Percentiles rank a stretch among this genome's conserved stretches.
Conservation (phyloP, 2,113 vertebrate genomes). For the Nematolebias whitei region DNA sequence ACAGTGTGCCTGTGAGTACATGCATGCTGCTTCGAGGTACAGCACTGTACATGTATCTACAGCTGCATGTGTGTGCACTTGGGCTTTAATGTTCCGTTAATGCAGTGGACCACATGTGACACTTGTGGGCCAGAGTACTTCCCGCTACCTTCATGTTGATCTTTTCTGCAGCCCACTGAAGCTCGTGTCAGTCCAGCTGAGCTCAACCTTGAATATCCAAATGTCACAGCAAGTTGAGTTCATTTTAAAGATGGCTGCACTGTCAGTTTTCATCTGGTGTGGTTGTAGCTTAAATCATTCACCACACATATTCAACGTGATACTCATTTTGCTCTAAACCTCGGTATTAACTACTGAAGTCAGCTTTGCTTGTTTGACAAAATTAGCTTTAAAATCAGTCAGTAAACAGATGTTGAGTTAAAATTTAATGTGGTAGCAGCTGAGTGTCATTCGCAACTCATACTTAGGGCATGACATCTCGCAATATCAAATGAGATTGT, state of each 20-base stretch:
- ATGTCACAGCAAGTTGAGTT: slow-evolving; percentile 34
- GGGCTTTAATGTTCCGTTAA: slow-evolving; percentile 33
- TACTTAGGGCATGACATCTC: too few species aligned
- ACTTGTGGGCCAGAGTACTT: slow-evolving; percentile 46
- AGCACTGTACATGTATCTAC: slow-evolving; percentile 24
- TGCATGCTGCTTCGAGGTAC: slow-evolving; percentile 20
- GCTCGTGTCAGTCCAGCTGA: slow-evolving; percentile 44
- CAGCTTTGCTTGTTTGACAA: too few species aligned
- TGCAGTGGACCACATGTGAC: slow-evolving; percentile 48
- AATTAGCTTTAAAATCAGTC: too few species aligned
- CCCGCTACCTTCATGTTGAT: slow-evolving; percentile 53
- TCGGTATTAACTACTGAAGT: too few species aligned
- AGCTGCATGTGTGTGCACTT: slow-evolving; percentile 32
- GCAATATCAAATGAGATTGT: too few species aligned
- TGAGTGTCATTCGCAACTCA: too few species aligned
- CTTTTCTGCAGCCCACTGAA: slow-evolving; percentile 56
- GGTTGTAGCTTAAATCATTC: too few species aligned
- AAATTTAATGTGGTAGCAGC: too few species aligned
- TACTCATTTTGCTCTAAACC: too few species aligned
- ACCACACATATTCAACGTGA: too few species aligned
- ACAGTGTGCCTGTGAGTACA: slow-evolving; percentile 12
- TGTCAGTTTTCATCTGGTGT: not conserved
- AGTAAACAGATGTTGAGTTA: too few species aligned
- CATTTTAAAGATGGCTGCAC: not conserved
- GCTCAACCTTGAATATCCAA: slow-evolving; percentile 34